Evolutionary conservation across 2,113 vertebrate genomes (phyloP), one percentile per base, ranked within the genome.

Genomic region (Eurystomus gularis): DNA sequence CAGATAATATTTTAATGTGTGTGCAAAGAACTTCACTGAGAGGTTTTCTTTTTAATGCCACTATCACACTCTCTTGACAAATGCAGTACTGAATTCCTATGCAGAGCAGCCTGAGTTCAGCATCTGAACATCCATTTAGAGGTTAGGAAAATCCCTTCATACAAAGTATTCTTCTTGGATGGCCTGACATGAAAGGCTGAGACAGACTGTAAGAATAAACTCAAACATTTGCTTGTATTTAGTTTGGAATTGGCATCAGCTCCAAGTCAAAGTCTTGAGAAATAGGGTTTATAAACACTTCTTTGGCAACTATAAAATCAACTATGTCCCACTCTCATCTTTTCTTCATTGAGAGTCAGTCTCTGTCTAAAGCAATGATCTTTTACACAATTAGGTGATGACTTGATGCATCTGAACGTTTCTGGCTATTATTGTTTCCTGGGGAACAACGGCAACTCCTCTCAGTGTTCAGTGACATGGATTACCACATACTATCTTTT

Each of bases 381-480:
- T 82, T 89, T 70, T 89, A 28, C 57, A 70, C 10, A 55, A n/a
- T 79, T 94, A 88, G 51, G 40, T 61, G 31, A 79, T 52, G 58
- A 57, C 46, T 81, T 93, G 86, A 88, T 73, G 64, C 40, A 73
- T 14, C 58, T 28, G 71, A 93, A 89, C 55, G 17, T 86, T 94
- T 93, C 88, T 86, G 82, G 46, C 39, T 57, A 7, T 90, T 35
- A 18, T 17, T 66, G 76, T 91, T 97, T 96, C 88, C 88, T 71
- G 48, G 77, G 91, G 86, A 97, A 94, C 92, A 68, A 58, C 6
- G 16, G 68, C 77, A 91, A 7, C 65, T 58, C 55, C 79, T 78
- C 25, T 88, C 35, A 76, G 51, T 61, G 33, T 76, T 81, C 60
- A 89, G 88, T 17, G 39, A 13, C 25, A 29, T 29, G 31, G 26